Evolutionary conservation across 2,888 invertebrate species (phyloP).

Genomic region (Elegia similella): DNA sequence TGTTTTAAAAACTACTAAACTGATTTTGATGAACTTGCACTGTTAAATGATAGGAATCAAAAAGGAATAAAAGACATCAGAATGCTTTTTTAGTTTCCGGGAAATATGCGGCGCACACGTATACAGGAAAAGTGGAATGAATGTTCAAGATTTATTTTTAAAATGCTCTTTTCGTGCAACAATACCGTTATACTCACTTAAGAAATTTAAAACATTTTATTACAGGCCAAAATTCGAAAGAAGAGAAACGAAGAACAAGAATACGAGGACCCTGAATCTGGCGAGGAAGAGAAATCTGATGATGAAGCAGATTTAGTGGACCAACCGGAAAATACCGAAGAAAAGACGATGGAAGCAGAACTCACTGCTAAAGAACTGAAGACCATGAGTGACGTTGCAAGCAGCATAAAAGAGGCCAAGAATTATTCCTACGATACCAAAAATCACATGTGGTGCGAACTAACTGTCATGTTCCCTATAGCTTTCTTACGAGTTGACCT

Average conservation of each 20-base stretch:
- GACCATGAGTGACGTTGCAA: slow-evolving; percentile 63
- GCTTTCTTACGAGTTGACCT: slow-evolving; percentile 84
- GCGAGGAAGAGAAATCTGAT: slow-evolving; percentile 79
- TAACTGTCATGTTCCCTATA: slow-evolving; percentile 86
- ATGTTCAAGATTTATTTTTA: no score
- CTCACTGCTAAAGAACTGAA: slow-evolving; percentile 46
- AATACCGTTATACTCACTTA: no score
- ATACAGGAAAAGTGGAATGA: no score
- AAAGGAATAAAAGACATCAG: no score
- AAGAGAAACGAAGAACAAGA: slow-evolving; percentile 83
- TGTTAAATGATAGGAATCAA: no score
- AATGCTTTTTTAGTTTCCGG: no score
- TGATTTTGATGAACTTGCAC: no score
- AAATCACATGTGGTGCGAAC: slow-evolving; percentile 91
- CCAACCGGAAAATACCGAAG: slow-evolving; percentile 52
- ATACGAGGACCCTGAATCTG: slow-evolving; percentile 85
- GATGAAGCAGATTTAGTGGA: slow-evolving; percentile 62
- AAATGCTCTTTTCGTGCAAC: no score
- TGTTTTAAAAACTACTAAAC: no score
- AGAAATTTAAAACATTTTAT: slow-evolving; percentile 20
- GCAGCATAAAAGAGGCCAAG: slow-evolving; percentile 64
- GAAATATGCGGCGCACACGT: no score
- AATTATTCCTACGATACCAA: slow-evolving; percentile 89
- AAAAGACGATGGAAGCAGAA: slow-evolving; percentile 46
- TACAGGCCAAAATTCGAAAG: slow-evolving; percentile 76